phyloP scores from a whole-genome alignment of 2,113 vertebrate species.

The Macrotis lagotis region DNA sequence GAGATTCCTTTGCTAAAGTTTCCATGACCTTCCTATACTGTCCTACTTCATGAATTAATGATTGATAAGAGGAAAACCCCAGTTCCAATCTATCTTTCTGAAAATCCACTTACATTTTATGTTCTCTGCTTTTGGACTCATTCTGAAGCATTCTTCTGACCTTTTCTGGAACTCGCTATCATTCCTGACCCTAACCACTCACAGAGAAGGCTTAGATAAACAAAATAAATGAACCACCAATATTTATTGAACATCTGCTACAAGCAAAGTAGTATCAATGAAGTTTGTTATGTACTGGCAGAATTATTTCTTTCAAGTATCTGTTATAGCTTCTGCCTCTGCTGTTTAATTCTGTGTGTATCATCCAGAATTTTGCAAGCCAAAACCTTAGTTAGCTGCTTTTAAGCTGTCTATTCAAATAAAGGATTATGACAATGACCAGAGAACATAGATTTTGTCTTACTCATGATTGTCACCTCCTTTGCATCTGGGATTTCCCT shows the following conservation, averaged over 20 bases:
- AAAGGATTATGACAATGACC: neutral
- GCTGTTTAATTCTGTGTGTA: neutral
- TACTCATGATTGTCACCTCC: neutral
- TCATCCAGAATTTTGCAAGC: neutral
- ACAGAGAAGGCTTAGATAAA: neutral
- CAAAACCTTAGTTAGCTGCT: neutral
- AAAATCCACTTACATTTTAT: neutral
- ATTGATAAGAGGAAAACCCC: neutral
- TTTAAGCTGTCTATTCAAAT: neutral
- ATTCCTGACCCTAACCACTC: neutral
- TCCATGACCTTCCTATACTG: neutral
- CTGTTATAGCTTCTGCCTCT: neutral
- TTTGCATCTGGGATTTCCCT: neutral
- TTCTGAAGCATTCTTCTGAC: neutral
- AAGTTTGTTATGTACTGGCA: neutral
- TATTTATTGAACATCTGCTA: neutral
- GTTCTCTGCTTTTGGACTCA: neutral
- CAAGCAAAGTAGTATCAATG: neutral
- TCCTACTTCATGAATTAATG: neutral
- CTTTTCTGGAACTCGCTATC: neutral
- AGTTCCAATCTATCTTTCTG: neutral
- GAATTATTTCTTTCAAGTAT: neutral
- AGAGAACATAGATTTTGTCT: neutral
- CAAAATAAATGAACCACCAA: neutral
- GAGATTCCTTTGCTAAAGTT: neutral